Base-by-base conservation (phyloP, 1,140 invertebrate genomes). In the Hypothenemus hampei region DNA sequence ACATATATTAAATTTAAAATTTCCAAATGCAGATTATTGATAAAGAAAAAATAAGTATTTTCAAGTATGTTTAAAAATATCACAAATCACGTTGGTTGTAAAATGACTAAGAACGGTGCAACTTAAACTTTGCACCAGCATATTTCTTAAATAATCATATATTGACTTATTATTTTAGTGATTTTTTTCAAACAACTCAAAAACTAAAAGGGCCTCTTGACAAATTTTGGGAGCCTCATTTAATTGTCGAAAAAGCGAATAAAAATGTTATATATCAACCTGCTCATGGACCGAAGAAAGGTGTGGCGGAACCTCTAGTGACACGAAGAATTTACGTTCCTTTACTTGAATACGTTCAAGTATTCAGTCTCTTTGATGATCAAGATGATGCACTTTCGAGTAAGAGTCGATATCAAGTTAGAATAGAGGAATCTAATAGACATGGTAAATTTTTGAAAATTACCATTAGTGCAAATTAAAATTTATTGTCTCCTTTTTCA, bases 301-400 rank as follows among this genome's bases (percentile, higher is more conserved):
- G 59, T 3, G 13, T 58, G 7, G 49, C 74, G 1, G 79, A 86
- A 69, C 76, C 81, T 0, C 63, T 89, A 7, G 75, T 79, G n/a
- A 73, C 81, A 0, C 75, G 82, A 7, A 73, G 84, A 16, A 77
- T 87, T 10, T 85, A 80, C 49, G 73, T 87, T 18, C 51, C 54
- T 4, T 76, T 85, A 2, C 83, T 87, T 61, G 84, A 89, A 53
- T 89, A 87, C 59, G 77, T 89, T n/a, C 84, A 89, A 58, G 78
- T 88, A 2, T 77, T 76, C 11, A 77, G 85, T 36, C 73, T 79
- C 0, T 21, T 43, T 3, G 75, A 80, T 39, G 78, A 84, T 59
- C 8, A 16, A 0, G 20, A 37, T 20, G 26, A 41, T 7, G 5
- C 8, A 10, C 1, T 5, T 10, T 15, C 5, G 6, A 11, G 11